A percentile compares a stretch with the other conserved stretches of the same genome.
These are phyloP conservation scores for Oophaga sylvatica DNA, from an alignment of 2,797 vertebrate genomes.

Conservation along the genomic window DNA sequence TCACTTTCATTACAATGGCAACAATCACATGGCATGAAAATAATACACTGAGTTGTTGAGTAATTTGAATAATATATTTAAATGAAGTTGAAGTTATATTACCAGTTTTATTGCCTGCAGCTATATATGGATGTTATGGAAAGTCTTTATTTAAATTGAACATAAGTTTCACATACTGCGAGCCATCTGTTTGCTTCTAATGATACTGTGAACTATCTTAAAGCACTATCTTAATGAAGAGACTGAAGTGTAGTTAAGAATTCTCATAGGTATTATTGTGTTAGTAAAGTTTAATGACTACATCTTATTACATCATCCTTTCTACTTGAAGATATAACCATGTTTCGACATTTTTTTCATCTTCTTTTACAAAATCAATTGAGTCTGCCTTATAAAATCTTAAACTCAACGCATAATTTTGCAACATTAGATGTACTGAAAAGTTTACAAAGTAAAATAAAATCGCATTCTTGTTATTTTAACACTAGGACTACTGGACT, in stretches of 20 bases:
- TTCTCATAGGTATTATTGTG: conserved; percentile 61
- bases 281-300: conserved; percentile 61
- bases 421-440: background rate
- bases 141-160: conserved; percentile 53
- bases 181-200: conserved; percentile 58
- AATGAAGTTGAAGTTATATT: conserved; percentile 41
- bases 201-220: conserved; percentile 59
- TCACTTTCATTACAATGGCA: background rate
- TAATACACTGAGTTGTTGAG: conserved; percentile 23
- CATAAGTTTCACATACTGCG: conserved; percentile 29
- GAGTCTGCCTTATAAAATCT: conserved; percentile 10
- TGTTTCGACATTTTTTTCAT: conserved; percentile 26
- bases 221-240: conserved; percentile 62
- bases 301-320: conserved; percentile 53
- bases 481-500: no score
- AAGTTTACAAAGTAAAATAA: background rate
- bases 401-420: background rate
- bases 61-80: conserved; percentile 31
- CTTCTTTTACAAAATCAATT: conserved; percentile 33
- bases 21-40: conserved; percentile 8
- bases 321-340: conserved; percentile 16
- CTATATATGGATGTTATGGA: conserved; percentile 53
- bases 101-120: conserved; percentile 42
- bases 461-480: background rate
- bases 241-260: conserved; percentile 61